phyloP scores from a whole-genome alignment of 2,113 vertebrate genomes.

The Micronycteris hirsuta region DNA sequence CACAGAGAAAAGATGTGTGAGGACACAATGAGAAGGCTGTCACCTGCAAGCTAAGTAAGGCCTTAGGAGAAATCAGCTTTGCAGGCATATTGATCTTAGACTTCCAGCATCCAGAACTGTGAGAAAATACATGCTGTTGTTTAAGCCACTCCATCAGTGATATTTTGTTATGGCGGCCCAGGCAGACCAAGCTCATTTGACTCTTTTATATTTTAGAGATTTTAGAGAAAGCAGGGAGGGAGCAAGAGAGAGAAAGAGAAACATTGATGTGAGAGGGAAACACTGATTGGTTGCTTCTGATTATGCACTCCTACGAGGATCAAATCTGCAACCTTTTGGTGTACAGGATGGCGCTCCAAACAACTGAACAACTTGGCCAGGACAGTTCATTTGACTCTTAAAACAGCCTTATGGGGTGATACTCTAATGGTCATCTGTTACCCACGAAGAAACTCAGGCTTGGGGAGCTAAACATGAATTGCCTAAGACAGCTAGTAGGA shows the following conservation, averaged over 20 bases:
- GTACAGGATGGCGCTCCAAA: too few species aligned
- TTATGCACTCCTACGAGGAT: too few species aligned
- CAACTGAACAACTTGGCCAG: too few species aligned
- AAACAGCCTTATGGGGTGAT: neutral
- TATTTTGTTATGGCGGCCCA: neutral
- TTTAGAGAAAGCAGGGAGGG: too few species aligned
- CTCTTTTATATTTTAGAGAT: neutral
- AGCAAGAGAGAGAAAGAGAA: too few species aligned
- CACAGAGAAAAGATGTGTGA: neutral
- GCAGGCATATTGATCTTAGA: neutral
- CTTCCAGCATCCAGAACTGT: neutral
- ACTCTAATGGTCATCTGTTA: neutral
- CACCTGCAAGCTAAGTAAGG: neutral
- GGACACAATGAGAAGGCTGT: neutral
- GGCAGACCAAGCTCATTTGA: neutral
- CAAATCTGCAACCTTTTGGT: too few species aligned
- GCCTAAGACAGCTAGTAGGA: neutral
- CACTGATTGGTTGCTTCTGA: too few species aligned
- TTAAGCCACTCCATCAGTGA: neutral
- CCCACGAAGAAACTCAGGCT: neutral
- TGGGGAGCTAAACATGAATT: neutral
- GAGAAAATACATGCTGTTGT: neutral
- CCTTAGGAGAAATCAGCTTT: neutral
- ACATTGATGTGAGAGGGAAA: too few species aligned
- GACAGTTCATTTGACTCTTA: neutral